Evolutionary conservation across 2,888 invertebrate species (phyloP).

Genomic region (Trachelus iudaicus): DNA sequence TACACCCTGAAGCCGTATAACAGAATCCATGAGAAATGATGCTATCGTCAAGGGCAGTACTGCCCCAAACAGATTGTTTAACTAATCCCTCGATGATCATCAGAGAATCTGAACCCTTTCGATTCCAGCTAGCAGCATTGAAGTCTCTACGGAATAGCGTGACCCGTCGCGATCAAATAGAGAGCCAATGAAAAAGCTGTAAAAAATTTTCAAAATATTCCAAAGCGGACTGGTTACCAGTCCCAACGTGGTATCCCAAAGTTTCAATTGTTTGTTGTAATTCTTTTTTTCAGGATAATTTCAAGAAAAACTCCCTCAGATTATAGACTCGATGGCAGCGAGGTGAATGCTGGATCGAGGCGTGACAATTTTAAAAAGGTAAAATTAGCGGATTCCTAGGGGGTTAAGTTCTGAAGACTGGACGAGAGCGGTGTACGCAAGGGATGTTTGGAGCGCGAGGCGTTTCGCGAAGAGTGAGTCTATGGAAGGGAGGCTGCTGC

Average conservation of each 20-base stretch:
- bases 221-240: neutral
- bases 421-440: neutral
- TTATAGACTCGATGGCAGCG: neutral
- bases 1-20: neutral
- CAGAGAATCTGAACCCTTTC: conserved; percentile 17
- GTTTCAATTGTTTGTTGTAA: neutral
- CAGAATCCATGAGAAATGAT: neutral
- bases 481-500: neutral
- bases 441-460: neutral
- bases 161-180: neutral
- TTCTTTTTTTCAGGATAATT: neutral
- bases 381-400: conserved; percentile 10
- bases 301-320: neutral
- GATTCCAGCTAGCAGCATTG: conserved; percentile 40
- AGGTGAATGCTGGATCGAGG: neutral
- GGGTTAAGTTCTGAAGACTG: conserved; percentile 1
- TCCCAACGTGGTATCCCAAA: neutral
- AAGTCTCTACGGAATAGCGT: conserved; percentile 37
- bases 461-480: neutral
- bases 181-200: neutral
- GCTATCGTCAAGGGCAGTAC: neutral
- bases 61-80: neutral
- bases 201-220: neutral
- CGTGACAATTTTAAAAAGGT: conserved; percentile 6
- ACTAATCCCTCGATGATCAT: neutral